Evolutionary conservation across 1,140 invertebrate species (phyloP).

Genomic region (Drosophila ohnishii): DNA sequence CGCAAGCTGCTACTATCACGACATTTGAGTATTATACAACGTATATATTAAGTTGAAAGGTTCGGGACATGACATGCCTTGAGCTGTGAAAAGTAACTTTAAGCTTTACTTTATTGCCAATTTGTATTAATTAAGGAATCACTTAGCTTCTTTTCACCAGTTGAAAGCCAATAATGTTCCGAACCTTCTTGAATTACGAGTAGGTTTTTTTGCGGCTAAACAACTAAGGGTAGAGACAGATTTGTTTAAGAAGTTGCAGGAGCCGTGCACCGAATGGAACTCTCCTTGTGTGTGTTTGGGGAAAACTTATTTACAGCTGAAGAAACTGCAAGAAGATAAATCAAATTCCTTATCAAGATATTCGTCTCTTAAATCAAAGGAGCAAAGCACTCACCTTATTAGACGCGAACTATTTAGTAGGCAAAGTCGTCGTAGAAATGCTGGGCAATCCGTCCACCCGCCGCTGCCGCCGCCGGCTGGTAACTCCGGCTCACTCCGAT

Average conservation of each 20-base stretch:
- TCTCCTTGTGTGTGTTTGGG: conserved; percentile 40
- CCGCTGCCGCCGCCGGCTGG: conserved; percentile 25
- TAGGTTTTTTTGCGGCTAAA: conserved; percentile 51
- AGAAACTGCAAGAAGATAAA: conserved; percentile 43
- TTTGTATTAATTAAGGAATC: background rate
- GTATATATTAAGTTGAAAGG: conserved; percentile 44
- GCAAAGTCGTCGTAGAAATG: conserved; percentile 79
- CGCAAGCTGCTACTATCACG: conserved; percentile 75
- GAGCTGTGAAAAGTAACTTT: background rate
- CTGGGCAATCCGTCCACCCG: conserved; percentile 59
- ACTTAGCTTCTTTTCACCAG: background rate
- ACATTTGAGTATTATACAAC: conserved; percentile 79
- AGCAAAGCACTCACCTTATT: conserved; percentile 35
- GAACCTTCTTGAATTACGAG: conserved; percentile 44
- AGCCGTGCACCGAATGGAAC: conserved; percentile 51
- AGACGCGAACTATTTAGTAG: conserved; percentile 62
- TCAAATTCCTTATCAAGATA: background rate
- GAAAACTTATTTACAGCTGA: conserved; percentile 69
- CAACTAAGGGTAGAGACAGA: conserved; percentile 60
- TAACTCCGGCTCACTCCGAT: conserved; percentile 31
- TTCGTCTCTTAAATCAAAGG: background rate
- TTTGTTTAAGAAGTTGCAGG: conserved; percentile 53
- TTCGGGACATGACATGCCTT: conserved; percentile 44
- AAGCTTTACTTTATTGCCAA: background rate
- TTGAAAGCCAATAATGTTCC: conserved; percentile 23